Evolutionary conservation across 2,113 vertebrate genomes (phyloP).

Genomic region (Furnarius figulus): DNA sequence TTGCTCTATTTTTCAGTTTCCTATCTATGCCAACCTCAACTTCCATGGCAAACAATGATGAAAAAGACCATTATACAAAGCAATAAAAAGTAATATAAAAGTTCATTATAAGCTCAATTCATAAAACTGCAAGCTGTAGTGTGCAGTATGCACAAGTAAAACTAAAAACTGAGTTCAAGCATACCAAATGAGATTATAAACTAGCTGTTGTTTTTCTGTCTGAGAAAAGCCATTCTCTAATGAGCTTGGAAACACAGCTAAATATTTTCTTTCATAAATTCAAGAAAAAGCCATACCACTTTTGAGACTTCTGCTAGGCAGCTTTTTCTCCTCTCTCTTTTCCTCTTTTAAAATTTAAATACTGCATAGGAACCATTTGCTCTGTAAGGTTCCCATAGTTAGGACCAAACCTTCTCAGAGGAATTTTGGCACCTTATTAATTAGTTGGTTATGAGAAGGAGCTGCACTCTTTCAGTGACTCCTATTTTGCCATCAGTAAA

Average conservation of each 20-base stretch:
- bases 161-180: neutral
- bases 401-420: slow-evolving; percentile 73
- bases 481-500: slow-evolving; percentile 79
- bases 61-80: neutral
- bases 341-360: slow-evolving; percentile 78
- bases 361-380: slow-evolving; percentile 72
- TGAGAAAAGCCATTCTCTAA: slow-evolving; percentile 40
- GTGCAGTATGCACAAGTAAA: slow-evolving; percentile 3
- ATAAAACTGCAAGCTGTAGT: neutral
- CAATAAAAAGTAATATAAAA: neutral
- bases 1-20: neutral
- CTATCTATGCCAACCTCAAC: neutral
- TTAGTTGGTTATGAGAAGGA: slow-evolving; percentile 79
- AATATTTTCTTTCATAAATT: slow-evolving; percentile 63
- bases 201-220: slow-evolving; percentile 5
- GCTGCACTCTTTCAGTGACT: slow-evolving; percentile 81
- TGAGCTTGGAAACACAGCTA: slow-evolving; percentile 28
- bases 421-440: slow-evolving; percentile 85
- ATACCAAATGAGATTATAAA: neutral
- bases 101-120: neutral
- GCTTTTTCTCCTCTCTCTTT: slow-evolving; percentile 39
- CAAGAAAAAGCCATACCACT: slow-evolving; percentile 18
- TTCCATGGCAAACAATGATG: neutral
- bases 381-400: slow-evolving; percentile 69
- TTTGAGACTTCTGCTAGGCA: slow-evolving; percentile 56